These are phyloP conservation scores for Eupleurogrammus muticus DNA, from an alignment of 2,797 vertebrate genomes.

Conservation along the genomic window DNA sequence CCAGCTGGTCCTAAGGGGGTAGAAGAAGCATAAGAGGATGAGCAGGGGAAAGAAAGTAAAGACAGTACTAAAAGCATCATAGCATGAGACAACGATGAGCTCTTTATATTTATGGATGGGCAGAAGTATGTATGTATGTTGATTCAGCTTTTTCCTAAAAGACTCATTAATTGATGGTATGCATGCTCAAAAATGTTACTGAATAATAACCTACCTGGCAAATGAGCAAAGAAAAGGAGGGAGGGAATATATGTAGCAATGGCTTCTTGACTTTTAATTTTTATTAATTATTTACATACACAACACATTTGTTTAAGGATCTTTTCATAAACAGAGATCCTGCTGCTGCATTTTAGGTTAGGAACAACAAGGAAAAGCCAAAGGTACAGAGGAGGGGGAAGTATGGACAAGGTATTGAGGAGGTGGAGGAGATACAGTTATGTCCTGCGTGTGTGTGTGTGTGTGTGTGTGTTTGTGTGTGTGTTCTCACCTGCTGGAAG, in stretches of 20 bases:
- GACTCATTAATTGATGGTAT: constrained; percentile 64
- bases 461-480: constrained; percentile 10
- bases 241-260: constrained; percentile 57
- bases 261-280: constrained; percentile 53
- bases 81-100: neutral
- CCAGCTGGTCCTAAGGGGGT: constrained; percentile 90
- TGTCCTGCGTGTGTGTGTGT: neutral
- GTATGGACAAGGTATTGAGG: too few species aligned
- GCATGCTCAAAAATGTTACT: constrained; percentile 20
- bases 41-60: neutral
- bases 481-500: constrained; percentile 82
- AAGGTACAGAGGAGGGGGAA: too few species aligned
- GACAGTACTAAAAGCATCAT: neutral
- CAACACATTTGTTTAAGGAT: constrained; percentile 15
- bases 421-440: too few species aligned
- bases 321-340: constrained; percentile 58
- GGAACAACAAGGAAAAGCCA: constrained; percentile 62
- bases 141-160: constrained; percentile 45
- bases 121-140: neutral
- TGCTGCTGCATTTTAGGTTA: constrained; percentile 69
- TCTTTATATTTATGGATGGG: constrained; percentile 20
- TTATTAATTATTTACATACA: too few species aligned
- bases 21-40: neutral
- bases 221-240: constrained; percentile 6
- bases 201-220: constrained; percentile 66